Evolutionary conservation across 1,140 invertebrate genomes (phyloP).

Genomic region (Eriosoma lanigerum): DNA sequence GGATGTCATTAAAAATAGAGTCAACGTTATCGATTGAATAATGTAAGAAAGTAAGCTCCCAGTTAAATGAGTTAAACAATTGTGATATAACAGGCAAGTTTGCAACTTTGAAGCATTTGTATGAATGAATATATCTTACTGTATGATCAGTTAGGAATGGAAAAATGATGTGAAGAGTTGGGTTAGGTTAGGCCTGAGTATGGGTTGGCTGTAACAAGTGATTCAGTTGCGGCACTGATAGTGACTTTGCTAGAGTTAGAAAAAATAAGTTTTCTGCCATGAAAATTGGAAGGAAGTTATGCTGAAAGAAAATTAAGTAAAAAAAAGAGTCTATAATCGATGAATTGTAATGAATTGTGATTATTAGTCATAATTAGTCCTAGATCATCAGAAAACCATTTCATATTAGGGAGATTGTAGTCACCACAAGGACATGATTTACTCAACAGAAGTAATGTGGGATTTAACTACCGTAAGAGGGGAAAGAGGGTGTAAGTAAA

Average conservation of each 20-base stretch:
- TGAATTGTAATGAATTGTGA: background rate
- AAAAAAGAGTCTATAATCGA: background rate
- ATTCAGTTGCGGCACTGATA: background rate
- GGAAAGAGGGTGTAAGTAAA: background rate
- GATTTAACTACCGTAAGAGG: background rate
- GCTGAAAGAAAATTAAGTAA: conserved; percentile 18
- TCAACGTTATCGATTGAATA: background rate
- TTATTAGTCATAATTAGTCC: background rate
- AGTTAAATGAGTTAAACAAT: conserved; percentile 55
- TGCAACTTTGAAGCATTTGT: too few species aligned
- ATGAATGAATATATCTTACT: too few species aligned
- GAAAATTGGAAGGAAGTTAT: background rate
- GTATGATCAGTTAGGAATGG: too few species aligned
- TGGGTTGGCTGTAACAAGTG: background rate
- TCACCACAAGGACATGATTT: background rate
- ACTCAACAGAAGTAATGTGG: background rate
- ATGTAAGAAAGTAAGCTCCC: background rate
- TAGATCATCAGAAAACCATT: background rate
- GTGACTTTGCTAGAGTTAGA: background rate
- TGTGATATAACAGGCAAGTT: too few species aligned
- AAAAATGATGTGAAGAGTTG: background rate
- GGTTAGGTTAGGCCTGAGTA: too few species aligned
- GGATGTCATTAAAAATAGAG: background rate
- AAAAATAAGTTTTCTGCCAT: background rate
- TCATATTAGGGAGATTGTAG: conserved; percentile 1